A percentile compares a stretch with the other conserved stretches of the same genome.
phyloP scores from a whole-genome alignment of 92 coral and sea anemone genomes.

The Zoanthus sociatus region DNA sequence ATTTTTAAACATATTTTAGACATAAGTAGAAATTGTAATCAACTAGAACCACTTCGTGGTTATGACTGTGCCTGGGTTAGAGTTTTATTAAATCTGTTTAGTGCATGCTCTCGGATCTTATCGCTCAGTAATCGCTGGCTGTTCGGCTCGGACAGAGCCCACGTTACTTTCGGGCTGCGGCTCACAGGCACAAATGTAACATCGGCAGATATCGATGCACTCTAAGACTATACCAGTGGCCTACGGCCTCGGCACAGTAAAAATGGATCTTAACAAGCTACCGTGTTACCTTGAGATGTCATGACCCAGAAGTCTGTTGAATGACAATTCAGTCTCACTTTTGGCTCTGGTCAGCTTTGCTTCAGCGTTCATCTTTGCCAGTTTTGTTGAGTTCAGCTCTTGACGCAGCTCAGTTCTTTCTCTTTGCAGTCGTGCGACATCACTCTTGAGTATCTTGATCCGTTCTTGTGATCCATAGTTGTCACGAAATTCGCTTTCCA shows the following conservation, averaged over 20 bases:
- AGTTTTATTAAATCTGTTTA: no score
- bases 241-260: background rate
- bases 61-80: no score
- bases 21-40: no score
- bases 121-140: no score
- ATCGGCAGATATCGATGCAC: no score
- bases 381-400: background rate
- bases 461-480: background rate
- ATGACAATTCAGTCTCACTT: constrained; percentile 75
- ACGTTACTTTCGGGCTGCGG: no score
- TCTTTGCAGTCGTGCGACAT: background rate
- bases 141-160: no score
- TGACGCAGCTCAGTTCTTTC: constrained; percentile 19
- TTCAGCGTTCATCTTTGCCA: constrained; percentile 9
- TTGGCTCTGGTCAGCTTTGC: constrained; percentile 60
- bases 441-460: background rate
- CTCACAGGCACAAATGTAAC: no score
- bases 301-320: background rate
- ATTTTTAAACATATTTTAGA: no score
- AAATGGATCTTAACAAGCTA: background rate
- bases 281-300: constrained; percentile 11
- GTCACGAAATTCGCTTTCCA: background rate
- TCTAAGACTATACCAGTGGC: no score
- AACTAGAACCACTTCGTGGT: no score
- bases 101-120: no score